Evolutionary conservation across 2,797 vertebrate species (phyloP).

Genomic region (Prionace glauca): DNA sequence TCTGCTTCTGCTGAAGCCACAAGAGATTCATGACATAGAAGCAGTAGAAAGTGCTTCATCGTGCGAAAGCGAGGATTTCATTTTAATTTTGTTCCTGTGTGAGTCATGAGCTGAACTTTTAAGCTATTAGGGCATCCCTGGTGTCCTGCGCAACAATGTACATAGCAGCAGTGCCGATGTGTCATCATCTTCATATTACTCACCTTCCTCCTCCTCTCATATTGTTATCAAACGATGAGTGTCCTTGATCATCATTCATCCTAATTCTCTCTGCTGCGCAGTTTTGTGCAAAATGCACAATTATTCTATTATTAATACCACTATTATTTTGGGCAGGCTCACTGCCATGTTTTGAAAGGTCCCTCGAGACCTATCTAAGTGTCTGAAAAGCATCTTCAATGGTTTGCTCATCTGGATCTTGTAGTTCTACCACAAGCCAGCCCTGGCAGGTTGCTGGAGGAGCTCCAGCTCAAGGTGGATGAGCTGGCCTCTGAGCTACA

Average conservation of each 20-base stretch:
- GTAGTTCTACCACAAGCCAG: not conserved
- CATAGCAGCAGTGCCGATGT: not conserved
- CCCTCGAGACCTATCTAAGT: not conserved
- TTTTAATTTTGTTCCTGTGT: not conserved
- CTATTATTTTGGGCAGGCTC: not conserved
- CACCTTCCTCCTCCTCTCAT: not conserved
- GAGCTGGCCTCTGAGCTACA: too few relatives aligned
- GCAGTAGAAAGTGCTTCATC: not conserved
- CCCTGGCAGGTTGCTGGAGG: too few relatives aligned
- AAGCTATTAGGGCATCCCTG: not conserved
- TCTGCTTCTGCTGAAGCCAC: not conserved
- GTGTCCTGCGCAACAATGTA: not conserved
- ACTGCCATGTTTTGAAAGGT: not conserved
- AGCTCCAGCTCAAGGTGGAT: too few relatives aligned
- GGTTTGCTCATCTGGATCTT: not conserved
- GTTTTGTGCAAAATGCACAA: not conserved
- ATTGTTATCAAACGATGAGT: not conserved
- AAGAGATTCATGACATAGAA: not conserved
- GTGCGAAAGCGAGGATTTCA: not conserved
- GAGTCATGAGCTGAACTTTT: not conserved
- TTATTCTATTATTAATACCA: not conserved
- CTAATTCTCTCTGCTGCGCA: not conserved
- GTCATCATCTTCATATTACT: not conserved
- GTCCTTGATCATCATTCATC: not conserved
- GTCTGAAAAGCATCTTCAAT: not conserved